These are phyloP conservation scores for Kobus ellipsiprymnus DNA, from an alignment of 2,113 vertebrate species.

Conservation along the genomic window DNA sequence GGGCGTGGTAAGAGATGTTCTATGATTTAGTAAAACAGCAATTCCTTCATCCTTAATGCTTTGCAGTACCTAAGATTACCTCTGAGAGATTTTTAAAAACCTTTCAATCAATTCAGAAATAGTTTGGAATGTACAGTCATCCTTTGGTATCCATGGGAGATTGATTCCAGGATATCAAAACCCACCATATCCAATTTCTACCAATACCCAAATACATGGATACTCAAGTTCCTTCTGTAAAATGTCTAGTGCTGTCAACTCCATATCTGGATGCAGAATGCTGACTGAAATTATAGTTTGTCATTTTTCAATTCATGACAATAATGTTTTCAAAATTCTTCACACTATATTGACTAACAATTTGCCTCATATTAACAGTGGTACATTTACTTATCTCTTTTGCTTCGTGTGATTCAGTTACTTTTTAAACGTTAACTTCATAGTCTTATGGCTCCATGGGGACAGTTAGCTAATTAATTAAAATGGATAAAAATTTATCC, in stretches of 20 bases:
- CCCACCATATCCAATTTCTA: neutral
- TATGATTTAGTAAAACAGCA: neutral
- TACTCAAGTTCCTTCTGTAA: neutral
- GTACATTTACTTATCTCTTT: neutral
- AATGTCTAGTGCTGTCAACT: neutral
- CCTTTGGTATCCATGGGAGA: neutral
- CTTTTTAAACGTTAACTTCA: neutral
- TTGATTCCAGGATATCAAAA: neutral
- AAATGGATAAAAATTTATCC: neutral
- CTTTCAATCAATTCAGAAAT: neutral
- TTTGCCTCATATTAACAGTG: neutral
- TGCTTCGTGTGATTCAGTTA: neutral
- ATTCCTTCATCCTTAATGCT: neutral
- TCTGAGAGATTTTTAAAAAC: neutral
- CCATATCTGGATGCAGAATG: neutral
- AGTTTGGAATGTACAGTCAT: neutral
- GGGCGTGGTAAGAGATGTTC: neutral
- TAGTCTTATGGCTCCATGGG: neutral
- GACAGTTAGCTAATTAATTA: neutral
- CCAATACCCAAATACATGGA: neutral
- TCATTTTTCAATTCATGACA: conserved; percentile 2
- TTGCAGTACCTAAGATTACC: neutral
- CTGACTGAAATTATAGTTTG: neutral
- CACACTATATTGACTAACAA: neutral
- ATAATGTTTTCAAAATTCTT: neutral